Evolutionary conservation across 1,140 invertebrate genomes (phyloP), one percentile per base, ranked within the genome.

Genomic region (Ctenoplectra terminalis): DNA sequence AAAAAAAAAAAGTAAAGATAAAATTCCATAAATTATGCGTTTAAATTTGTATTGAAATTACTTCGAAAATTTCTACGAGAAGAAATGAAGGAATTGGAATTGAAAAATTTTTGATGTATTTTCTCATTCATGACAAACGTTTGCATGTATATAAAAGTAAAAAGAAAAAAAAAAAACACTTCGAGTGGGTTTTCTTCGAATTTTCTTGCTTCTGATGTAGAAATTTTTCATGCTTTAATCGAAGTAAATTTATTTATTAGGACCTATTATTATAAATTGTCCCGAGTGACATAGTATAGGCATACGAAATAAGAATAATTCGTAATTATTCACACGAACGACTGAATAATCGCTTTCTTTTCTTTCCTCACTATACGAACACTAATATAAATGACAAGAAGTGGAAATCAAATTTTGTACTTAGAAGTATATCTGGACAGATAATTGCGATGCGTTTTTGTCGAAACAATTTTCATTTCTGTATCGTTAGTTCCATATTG

Each of bases 381-480:
- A 63, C 15, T 63, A 40, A 61, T 13, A 31, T 34, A 40, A 58
- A 72, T n/a, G 26, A 40, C 26, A 52, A 82, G 20, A 69, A 34
- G 31, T 60, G 56, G 26, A 43, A 61, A 77, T 54, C 54, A 61
- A 60, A 52, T 80, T 80, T 80, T 80, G 77, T 80, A 80, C 70
- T 86, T 80, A 80, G 82, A 60, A 66, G 74, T 83, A 78, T 83
- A 86, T 90, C 90, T 90, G 87, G 83, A 60, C 90, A 90, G 90
- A 89, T 89, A 90, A 90, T 90, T 90, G 88, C 58, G 9, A n/a
- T 31, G n/a, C 34, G 2, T 4, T 23, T 29, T 23, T 54, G 7
- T 37, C 46, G 40, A 40, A 31, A 26, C n/a, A n/a, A n/a, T n/a
- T n/a, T n/a, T n/a, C n/a, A n/a, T n/a, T n/a, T n/a, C n/a, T n/a